These are phyloP conservation scores for Lithophane socia DNA, from an alignment of 2,888 invertebrate species.

Conservation along the genomic window DNA sequence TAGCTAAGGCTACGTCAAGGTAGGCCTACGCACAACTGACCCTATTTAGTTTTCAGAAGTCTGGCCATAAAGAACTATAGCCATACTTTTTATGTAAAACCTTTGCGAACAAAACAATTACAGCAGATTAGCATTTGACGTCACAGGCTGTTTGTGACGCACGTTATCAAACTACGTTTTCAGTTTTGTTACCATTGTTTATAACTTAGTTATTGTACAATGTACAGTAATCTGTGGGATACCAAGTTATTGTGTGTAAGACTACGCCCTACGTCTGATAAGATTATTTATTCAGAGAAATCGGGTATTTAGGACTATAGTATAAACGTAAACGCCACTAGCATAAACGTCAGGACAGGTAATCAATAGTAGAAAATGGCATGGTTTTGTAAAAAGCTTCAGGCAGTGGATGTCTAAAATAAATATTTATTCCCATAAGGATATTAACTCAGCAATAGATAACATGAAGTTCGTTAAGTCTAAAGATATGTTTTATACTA, in stretches of 20 bases:
- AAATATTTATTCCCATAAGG: no score
- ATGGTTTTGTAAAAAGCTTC: no score
- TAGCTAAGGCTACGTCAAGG: conserved; percentile 24
- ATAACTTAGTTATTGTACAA: not conserved
- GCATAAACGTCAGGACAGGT: no score
- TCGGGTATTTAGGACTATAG: no score
- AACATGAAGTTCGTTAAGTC: not conserved
- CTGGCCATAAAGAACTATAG: conserved; percentile 14
- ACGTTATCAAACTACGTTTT: conserved; percentile 21
- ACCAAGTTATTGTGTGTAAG: not conserved
- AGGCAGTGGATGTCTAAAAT: no score
- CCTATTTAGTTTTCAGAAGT: conserved; percentile 31
- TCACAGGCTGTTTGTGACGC: conserved; percentile 47
- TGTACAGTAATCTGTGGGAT: not conserved
- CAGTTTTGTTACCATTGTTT: conserved; percentile 1
- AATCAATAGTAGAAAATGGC: no score
- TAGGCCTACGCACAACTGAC: conserved; percentile 14
- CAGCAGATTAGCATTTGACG: conserved; percentile 50
- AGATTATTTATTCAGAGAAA: no score
- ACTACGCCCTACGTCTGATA: no score
- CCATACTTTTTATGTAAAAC: conserved; percentile 23
- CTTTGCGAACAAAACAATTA: conserved; percentile 32
- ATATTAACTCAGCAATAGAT: not conserved
- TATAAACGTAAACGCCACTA: no score
- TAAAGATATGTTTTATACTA: not conserved